Percentiles rank a stretch among this genome's conserved stretches.
Evolutionary conservation across 2,797 vertebrate genomes (phyloP).

Genomic region (Ara ararauna): DNA sequence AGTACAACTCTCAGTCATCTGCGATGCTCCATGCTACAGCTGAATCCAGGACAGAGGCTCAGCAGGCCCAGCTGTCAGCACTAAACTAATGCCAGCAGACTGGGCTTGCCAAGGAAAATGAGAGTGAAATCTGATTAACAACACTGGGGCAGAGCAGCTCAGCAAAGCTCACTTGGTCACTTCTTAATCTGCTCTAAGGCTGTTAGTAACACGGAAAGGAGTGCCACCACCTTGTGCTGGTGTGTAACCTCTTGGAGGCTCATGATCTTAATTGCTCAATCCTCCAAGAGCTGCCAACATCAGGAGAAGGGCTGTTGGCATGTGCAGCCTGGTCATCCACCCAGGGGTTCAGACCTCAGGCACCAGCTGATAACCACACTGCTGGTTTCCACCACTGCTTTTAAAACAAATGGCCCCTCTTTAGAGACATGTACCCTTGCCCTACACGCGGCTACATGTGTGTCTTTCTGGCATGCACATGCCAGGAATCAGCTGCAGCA

Average conservation of each 20-base stretch:
- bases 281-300: neutral
- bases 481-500: neutral
- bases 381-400: neutral
- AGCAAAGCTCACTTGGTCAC: neutral
- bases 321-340: neutral
- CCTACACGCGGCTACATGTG: neutral
- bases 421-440: neutral
- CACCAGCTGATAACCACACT: too few relatives aligned
- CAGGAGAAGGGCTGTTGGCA: neutral
- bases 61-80: accelerated
- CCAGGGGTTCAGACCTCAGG: too few relatives aligned
- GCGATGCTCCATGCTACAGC: neutral
- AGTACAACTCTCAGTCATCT: neutral
- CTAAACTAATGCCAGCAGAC: neutral
- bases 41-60: neutral
- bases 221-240: neutral
- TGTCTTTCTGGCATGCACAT: neutral
- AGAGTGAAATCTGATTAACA: too few relatives aligned
- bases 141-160: neutral
- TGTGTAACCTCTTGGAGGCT: neutral
- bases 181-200: neutral
- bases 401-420: too few relatives aligned
- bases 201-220: neutral
- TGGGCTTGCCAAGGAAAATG: neutral
- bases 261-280: neutral